Percentiles rank a stretch among this genome's conserved stretches.
phyloP scores from a whole-genome alignment of 1,140 invertebrate species.

The Hycleus phaleratus region DNA sequence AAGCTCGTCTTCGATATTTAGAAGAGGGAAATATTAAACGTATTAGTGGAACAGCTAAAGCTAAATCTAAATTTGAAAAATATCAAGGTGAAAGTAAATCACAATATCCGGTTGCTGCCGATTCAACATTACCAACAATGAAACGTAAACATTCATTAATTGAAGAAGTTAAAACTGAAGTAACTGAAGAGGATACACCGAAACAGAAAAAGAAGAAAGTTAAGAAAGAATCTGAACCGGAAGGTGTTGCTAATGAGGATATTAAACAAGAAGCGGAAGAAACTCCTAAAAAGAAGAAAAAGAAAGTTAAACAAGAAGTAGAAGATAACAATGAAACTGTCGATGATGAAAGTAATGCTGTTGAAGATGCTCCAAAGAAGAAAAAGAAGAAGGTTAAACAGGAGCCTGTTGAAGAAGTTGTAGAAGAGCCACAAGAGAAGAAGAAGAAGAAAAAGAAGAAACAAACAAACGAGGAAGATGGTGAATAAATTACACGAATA shows the following conservation, averaged over 20 bases:
- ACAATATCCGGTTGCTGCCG: conserved; percentile 53
- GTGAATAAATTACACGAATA: conserved; percentile 10
- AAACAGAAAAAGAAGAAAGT: conserved; percentile 33
- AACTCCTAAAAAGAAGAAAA: conserved; percentile 24
- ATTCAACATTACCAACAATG: conserved; percentile 49
- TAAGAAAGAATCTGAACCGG: conserved; percentile 32
- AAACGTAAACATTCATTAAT: conserved; percentile 44
- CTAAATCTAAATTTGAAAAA: conserved; percentile 82
- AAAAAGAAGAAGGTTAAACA: conserved; percentile 36
- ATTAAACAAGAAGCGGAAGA: conserved; percentile 30
- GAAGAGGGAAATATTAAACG: conserved; percentile 78
- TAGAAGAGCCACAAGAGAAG: conserved; percentile 21
- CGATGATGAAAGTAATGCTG: conserved; percentile 24
- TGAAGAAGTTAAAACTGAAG: conserved; percentile 35
- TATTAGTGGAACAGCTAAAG: conserved; percentile 82
- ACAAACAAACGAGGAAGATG: conserved; percentile 15
- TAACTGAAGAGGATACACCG: conserved; percentile 16
- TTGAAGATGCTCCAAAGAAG: conserved; percentile 22
- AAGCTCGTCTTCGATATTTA: conserved; percentile 63
- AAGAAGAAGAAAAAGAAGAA: conserved; percentile 34
- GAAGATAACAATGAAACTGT: conserved; percentile 8
- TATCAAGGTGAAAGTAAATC: conserved; percentile 72
- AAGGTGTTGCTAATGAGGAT: conserved; percentile 18
- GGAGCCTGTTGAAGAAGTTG: conserved; percentile 16
- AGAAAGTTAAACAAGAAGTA: conserved; percentile 17